These are phyloP conservation scores for Anniella stebbinsi DNA, from an alignment of 2,797 vertebrate species.

Conservation along the genomic window DNA sequence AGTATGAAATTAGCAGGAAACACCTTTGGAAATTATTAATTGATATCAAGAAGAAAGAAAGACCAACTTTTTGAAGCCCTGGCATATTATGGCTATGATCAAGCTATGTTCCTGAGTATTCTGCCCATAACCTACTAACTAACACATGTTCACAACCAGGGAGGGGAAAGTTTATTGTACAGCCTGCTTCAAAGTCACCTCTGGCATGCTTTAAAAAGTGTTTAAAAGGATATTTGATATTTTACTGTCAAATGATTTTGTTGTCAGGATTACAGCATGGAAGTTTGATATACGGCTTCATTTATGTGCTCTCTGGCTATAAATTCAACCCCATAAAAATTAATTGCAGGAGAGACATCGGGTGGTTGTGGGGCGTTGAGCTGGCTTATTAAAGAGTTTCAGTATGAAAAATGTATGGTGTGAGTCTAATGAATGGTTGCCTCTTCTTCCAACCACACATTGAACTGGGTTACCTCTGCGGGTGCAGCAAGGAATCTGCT, in stretches of 20 bases:
- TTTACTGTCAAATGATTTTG: slow-evolving; percentile 25
- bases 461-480: background rate
- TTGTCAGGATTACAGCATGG: slow-evolving; percentile 23
- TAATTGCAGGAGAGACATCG: slow-evolving; percentile 10
- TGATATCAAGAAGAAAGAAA: background rate
- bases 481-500: background rate
- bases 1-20: background rate
- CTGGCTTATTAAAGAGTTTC: slow-evolving; percentile 30
- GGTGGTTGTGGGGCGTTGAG: background rate
- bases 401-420: slow-evolving; percentile 11
- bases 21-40: too few species aligned
- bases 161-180: background rate
- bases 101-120: background rate
- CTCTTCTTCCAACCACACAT: background rate
- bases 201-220: background rate
- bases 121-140: background rate
- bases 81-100: background rate
- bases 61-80: background rate
- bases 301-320: background rate
- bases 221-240: slow-evolving; percentile 25
- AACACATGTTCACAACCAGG: background rate
- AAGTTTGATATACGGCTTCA: slow-evolving; percentile 10
- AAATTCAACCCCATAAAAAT: slow-evolving; percentile 29
- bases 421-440: background rate
- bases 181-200: background rate